A percentile compares a stretch with the other conserved stretches of the same genome.
Evolutionary conservation across 2,797 vertebrate species (phyloP).

Genomic region (Streptopelia turtur): DNA sequence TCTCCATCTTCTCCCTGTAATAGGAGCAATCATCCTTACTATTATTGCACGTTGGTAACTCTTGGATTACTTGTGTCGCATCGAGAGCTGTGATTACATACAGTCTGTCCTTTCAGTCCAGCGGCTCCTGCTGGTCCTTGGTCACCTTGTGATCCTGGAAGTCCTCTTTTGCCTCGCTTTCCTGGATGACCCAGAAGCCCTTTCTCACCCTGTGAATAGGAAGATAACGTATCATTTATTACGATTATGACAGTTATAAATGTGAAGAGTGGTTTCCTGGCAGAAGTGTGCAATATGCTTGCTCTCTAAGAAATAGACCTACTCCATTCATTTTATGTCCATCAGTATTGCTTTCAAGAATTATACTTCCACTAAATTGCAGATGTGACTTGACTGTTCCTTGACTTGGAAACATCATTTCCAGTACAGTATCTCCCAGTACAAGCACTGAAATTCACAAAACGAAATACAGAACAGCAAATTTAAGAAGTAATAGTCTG

Average conservation of each 20-base stretch:
- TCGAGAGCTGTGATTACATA: slow-evolving; percentile 74
- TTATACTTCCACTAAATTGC: background rate
- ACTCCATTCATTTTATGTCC: background rate
- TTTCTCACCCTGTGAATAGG: slow-evolving; percentile 85
- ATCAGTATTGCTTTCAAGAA: background rate
- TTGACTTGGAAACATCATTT: background rate
- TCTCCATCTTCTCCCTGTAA: slow-evolving; percentile 90
- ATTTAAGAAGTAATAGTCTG: background rate
- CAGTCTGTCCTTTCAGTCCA: slow-evolving; percentile 89
- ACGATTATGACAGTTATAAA: background rate
- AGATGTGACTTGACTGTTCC: background rate
- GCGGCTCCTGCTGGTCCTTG: slow-evolving; percentile 87
- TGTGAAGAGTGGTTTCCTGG: background rate
- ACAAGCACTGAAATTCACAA: background rate
- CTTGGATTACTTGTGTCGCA: background rate
- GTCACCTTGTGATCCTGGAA: slow-evolving; percentile 85
- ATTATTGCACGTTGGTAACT: background rate
- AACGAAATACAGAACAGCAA: background rate
- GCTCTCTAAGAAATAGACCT: background rate
- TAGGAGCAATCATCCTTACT: slow-evolving; percentile 19
- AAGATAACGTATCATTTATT: background rate
- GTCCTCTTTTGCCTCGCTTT: slow-evolving; percentile 84
- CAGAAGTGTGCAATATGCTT: background rate
- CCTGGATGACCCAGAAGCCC: slow-evolving; percentile 90
- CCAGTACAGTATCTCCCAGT: background rate